A percentile compares a stretch with the other conserved stretches of the same genome.
phyloP scores from a whole-genome alignment of 2,797 vertebrate species.

The Anableps anableps region DNA sequence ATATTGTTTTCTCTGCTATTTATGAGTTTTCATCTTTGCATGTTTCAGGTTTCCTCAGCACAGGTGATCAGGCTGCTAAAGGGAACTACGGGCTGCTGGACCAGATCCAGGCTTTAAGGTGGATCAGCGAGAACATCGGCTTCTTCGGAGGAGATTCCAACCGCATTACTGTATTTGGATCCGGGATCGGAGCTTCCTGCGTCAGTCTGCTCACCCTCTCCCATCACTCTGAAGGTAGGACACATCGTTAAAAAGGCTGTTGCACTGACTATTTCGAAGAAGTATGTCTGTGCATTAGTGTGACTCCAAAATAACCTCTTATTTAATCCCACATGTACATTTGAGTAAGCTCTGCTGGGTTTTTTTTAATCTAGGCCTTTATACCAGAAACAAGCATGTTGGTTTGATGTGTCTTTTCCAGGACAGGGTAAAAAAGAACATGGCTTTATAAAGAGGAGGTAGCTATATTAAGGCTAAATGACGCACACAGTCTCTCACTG shows the following conservation, averaged over 20 bases:
- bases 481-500: slow-evolving; percentile 12
- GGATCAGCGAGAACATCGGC: slow-evolving; percentile 99
- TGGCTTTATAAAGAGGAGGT: slow-evolving; percentile 25
- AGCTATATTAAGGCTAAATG: slow-evolving; percentile 31
- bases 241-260: neutral
- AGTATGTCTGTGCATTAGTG: neutral
- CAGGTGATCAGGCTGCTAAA: slow-evolving; percentile 98
- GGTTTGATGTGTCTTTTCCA: slow-evolving; percentile 38
- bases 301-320: slow-evolving; percentile 29
- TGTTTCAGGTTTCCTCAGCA: slow-evolving; percentile 92
- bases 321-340: slow-evolving; percentile 31
- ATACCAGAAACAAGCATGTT: slow-evolving; percentile 35
- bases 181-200: slow-evolving; percentile 96
- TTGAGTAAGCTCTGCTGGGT: slow-evolving; percentile 14
- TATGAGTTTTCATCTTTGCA: slow-evolving; percentile 3
- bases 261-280: slow-evolving; percentile 31
- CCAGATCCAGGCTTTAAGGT: slow-evolving; percentile 97
- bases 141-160: slow-evolving; percentile 98
- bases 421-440: slow-evolving; percentile 42
- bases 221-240: slow-evolving; percentile 97
- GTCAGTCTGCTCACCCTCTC: slow-evolving; percentile 97
- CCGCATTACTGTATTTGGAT: slow-evolving; percentile 97
- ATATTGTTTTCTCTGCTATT: neutral
- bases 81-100: slow-evolving; percentile 98
- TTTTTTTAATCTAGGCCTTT: slow-evolving; percentile 19